These are phyloP conservation scores for Parauchenoglanis ngamensis DNA, from an alignment of 2,797 vertebrate genomes.

Conservation along the genomic window DNA sequence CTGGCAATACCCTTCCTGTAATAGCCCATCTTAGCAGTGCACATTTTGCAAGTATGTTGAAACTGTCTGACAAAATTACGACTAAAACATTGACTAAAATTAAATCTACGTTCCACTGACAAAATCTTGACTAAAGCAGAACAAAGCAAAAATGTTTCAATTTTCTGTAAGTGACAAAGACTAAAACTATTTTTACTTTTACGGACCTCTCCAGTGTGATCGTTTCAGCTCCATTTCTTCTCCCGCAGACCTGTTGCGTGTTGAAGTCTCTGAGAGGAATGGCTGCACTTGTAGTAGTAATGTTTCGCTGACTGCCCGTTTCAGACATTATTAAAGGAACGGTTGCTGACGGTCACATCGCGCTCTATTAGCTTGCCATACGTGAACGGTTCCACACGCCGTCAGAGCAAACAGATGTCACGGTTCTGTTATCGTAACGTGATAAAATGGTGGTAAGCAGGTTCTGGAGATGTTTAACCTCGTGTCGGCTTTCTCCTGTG, in stretches of 20 bases:
- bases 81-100: no score
- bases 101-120: no score
- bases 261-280: neutral
- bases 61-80: no score
- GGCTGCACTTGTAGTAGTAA: neutral
- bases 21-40: no score
- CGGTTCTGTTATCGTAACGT: conserved; percentile 11
- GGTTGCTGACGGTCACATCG: neutral
- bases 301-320: neutral
- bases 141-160: no score
- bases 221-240: neutral
- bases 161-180: no score
- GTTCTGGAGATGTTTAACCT: conserved; percentile 8
- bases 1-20: no score
- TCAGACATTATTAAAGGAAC: neutral
- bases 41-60: no score
- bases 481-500: conserved; percentile 9
- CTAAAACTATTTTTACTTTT: neutral
- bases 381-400: no score
- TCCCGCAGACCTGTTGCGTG: neutral
- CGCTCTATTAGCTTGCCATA: neutral
- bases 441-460: conserved; percentile 16
- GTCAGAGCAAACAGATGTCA: neutral
- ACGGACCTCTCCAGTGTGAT: neutral
- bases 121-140: no score